Evolutionary conservation across 1,140 invertebrate species (phyloP).

Genomic region (Teleogryllus occipitalis): DNA sequence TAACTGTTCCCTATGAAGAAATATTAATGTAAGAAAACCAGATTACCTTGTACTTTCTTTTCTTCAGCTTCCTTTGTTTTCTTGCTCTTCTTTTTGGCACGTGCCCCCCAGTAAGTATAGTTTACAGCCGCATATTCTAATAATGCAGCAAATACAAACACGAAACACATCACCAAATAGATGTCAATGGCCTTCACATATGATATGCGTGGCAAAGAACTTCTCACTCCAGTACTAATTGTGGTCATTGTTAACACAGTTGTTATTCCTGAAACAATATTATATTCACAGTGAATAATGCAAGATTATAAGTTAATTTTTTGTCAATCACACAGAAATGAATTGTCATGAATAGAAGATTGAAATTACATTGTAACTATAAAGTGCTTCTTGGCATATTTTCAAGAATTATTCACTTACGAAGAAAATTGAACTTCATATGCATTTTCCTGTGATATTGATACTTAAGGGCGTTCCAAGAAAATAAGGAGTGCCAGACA

Average conservation of each 20-base stretch:
- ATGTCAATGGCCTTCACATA: slow-evolving; percentile 88
- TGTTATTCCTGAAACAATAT: slow-evolving; percentile 62
- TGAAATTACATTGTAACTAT: too few species aligned
- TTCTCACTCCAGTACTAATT: slow-evolving; percentile 83
- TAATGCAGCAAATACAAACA: slow-evolving; percentile 86
- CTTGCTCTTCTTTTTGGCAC: slow-evolving; percentile 76
- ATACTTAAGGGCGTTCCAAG: too few species aligned
- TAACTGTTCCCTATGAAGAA: slow-evolving; percentile 6
- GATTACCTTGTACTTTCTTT: slow-evolving; percentile 44
- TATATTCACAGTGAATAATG: not conserved
- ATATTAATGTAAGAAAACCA: slow-evolving; percentile 28
- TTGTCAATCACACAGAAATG: too few species aligned
- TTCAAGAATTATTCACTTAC: too few species aligned
- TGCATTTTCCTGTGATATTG: too few species aligned
- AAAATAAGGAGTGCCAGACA: too few species aligned
- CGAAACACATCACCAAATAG: slow-evolving; percentile 88
- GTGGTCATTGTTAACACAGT: slow-evolving; percentile 85
- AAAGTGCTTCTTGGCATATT: too few species aligned
- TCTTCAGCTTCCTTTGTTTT: slow-evolving; percentile 56
- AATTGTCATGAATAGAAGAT: too few species aligned
- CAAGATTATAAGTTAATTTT: too few species aligned
- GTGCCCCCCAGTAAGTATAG: slow-evolving; percentile 95
- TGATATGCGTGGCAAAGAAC: slow-evolving; percentile 82
- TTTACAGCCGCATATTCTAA: slow-evolving; percentile 92
- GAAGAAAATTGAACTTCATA: too few species aligned